phyloP scores from a whole-genome alignment of 2,888 invertebrate genomes.

The Cosmia pyralina region DNA sequence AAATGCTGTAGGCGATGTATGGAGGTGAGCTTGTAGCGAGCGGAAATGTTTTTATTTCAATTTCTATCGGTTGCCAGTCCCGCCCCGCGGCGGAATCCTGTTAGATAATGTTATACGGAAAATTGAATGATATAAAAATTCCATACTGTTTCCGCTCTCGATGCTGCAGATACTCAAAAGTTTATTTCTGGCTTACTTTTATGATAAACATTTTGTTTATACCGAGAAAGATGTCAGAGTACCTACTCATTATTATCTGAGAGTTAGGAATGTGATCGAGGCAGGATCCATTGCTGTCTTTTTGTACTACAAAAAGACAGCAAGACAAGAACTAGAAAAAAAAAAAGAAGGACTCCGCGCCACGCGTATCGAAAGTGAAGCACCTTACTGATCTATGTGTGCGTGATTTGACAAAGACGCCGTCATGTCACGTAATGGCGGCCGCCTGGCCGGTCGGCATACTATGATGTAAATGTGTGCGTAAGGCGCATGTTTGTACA shows the following conservation, averaged over 20 bases:
- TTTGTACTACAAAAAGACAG: background rate
- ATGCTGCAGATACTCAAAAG: no score
- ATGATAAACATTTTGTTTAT: background rate
- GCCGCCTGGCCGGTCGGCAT: no score
- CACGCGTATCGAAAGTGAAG: no score
- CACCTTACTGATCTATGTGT: no score
- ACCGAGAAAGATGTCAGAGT: background rate
- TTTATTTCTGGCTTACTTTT: background rate
- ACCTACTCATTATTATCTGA: background rate
- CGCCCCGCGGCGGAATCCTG: constrained; percentile 28
- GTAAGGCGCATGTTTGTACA: no score
- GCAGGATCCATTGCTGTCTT: background rate
- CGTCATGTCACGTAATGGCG: no score
- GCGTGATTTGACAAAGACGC: no score
- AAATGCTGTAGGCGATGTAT: constrained; percentile 1
- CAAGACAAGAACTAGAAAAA: no score
- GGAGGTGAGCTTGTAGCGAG: background rate
- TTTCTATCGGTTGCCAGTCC: constrained; percentile 17
- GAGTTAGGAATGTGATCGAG: background rate
- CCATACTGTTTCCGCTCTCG: background rate
- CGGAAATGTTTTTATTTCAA: constrained; percentile 35
- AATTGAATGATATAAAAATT: constrained; percentile 42
- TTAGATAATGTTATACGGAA: constrained; percentile 32
- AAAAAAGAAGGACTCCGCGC: no score
- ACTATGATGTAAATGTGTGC: no score